Base-by-base conservation (phyloP, 2,797 vertebrate genomes). In the Sparus aurata region DNA sequence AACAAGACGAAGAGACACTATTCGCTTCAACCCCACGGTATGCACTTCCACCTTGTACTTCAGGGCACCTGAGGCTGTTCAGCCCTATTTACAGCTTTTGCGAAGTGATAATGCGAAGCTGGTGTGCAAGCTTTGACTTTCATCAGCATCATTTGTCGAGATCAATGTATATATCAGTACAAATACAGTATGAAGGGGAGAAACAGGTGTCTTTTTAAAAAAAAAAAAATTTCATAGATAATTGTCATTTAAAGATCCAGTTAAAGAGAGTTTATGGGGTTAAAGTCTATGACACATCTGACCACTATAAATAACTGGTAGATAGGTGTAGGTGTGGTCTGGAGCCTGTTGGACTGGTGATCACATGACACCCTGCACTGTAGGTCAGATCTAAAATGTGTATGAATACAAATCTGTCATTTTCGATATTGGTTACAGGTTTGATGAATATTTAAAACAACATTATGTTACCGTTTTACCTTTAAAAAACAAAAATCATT, bases 1-100 rank as follows among this genome's bases (percentile, higher is more conserved):
- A 2, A 90, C 25, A 2, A 74, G 94, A 41, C 59, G 91, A 0
- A 2, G 6, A 0, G 94, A 86, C 13, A 27, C 0, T 0, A 76
- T 98, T 73, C 74, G 17, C 58, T 96, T 98, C 79, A 93, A 88
- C n/a, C 15, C 63, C 2, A 65, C 69, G 73, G 95, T 95, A 83
- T 38, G 27, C 1, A 53, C 11, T 20, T 45, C 4, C 2, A 3
- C 16, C 4, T 60, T 57, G 5, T 47, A 12, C 27, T 63, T 4
- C 1, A 61, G 41, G 27, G 0, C 47, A 13, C 1, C 3, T 8
- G 1, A n/a, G 0, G 5, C 4, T 46, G 9, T 34, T 55, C 1
- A 50, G 0, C 22, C 4, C 10, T 16, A 16, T 52, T 2, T 63
- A n/a, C 7, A 50, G 50, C 54, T 25, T 18, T 20, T 15, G 3